Evolutionary conservation across 2,888 invertebrate species (phyloP).

Genomic region (Amiota mariae): DNA sequence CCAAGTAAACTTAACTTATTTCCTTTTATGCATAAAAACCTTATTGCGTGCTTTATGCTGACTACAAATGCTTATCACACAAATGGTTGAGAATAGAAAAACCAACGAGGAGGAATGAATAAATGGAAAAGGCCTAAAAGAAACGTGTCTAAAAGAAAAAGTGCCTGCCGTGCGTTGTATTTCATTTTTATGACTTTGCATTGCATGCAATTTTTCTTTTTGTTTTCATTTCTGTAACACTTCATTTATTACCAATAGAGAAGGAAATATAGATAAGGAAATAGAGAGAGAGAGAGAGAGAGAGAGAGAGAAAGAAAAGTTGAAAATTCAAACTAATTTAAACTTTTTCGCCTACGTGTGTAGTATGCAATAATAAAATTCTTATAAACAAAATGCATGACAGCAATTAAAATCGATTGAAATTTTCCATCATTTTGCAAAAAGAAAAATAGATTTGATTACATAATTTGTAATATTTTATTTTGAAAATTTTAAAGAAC

Average conservation of each 20-base stretch:
- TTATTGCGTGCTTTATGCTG: conserved; percentile 14
- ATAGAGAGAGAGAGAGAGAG: not conserved
- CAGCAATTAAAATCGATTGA: conserved; percentile 15
- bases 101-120: too few species aligned
- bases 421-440: not conserved
- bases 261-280: not conserved
- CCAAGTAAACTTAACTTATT: too few species aligned
- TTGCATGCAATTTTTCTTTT: not conserved
- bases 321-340: conserved; percentile 4
- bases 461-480: too few species aligned
- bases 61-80: not conserved
- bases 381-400: not conserved
- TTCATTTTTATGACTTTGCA: conserved; percentile 25
- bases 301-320: not conserved
- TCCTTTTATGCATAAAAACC: too few species aligned
- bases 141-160: not conserved
- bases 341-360: conserved; percentile 5
- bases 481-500: too few species aligned
- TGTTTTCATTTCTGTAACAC: conserved; percentile 18
- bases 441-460: too few species aligned
- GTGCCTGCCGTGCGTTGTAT: conserved; percentile 3
- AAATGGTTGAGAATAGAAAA: too few species aligned
- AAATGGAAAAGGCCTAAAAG: too few species aligned
- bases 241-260: conserved; percentile 7
- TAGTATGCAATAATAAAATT: not conserved